Conservation (phyloP, 2,888 invertebrate species). For the Parnassius smintheus region DNA sequence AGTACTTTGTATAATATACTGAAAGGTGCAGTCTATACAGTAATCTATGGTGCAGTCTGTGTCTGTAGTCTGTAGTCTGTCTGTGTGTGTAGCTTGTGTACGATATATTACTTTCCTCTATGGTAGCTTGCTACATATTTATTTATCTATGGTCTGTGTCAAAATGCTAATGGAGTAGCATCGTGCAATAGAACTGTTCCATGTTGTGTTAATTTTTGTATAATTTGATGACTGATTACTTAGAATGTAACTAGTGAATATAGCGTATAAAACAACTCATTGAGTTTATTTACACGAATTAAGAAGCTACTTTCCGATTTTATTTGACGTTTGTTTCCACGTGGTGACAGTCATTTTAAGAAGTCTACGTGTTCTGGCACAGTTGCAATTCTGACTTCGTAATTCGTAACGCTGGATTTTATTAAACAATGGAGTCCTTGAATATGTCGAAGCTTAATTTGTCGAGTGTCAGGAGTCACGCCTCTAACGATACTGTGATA, state of each 20-base stretch:
- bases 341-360: conserved; percentile 69
- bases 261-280: conserved; percentile 35
- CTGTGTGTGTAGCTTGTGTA: too few species aligned
- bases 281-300: conserved; percentile 38
- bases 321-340: conserved; percentile 75
- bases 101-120: too few species aligned
- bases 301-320: conserved; percentile 40
- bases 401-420: conserved; percentile 28
- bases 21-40: too few species aligned
- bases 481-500: conserved; percentile 47
- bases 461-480: conserved; percentile 60
- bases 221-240: conserved; percentile 35
- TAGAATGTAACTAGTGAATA: conserved; percentile 42
- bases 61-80: too few species aligned
- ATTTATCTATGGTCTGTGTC: conserved; percentile 8
- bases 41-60: too few species aligned
- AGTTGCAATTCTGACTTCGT: conserved; percentile 20
- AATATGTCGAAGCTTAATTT: conserved; percentile 71
- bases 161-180: conserved; percentile 45
- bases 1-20: too few species aligned
- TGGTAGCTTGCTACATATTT: too few species aligned
- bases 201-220: conserved; percentile 34
- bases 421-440: conserved; percentile 63
- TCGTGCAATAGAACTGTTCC: conserved; percentile 29
- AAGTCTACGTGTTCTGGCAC: conserved; percentile 68